Percentiles rank a stretch among this genome's conserved stretches.
These are phyloP conservation scores for Rambutsinella grinnellia DNA, from an alignment of 2,888 invertebrate species.

Conservation along the genomic window DNA sequence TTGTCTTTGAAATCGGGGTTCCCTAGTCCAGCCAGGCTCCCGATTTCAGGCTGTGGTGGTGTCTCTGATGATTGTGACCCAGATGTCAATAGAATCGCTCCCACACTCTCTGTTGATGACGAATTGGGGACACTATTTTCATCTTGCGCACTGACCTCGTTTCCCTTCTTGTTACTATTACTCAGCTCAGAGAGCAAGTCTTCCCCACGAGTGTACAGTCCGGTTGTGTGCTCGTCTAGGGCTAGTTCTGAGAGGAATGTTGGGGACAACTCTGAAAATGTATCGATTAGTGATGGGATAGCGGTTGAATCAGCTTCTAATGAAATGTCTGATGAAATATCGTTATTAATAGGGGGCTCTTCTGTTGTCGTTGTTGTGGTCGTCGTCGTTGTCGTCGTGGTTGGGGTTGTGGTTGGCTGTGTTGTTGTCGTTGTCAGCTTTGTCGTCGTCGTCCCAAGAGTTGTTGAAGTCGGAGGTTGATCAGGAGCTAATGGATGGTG, in stretches of 20 bases:
- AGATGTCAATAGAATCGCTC: too few species aligned
- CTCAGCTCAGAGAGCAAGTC: too few species aligned
- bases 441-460: background rate
- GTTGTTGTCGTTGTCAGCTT: constrained; percentile 20
- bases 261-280: constrained; percentile 32
- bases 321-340: background rate
- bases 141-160: too few species aligned
- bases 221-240: constrained; percentile 31
- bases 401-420: constrained; percentile 21
- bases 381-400: constrained; percentile 26
- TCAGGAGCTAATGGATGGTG: constrained; percentile 69
- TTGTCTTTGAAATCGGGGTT: constrained; percentile 25
- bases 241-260: constrained; percentile 26
- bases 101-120: too few species aligned
- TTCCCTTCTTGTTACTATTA: too few species aligned
- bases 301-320: background rate
- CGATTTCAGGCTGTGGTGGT: too few species aligned
- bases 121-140: too few species aligned
- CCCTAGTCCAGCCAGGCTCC: too few species aligned
- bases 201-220: too few species aligned
- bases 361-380: constrained; percentile 63
- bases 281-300: constrained; percentile 28
- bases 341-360: background rate
- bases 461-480: constrained; percentile 25
- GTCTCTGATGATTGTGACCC: too few species aligned